Percentiles rank a stretch among this genome's conserved stretches.
Conservation (phyloP, 1,140 invertebrate species). For the Calycopis cecrops region DNA sequence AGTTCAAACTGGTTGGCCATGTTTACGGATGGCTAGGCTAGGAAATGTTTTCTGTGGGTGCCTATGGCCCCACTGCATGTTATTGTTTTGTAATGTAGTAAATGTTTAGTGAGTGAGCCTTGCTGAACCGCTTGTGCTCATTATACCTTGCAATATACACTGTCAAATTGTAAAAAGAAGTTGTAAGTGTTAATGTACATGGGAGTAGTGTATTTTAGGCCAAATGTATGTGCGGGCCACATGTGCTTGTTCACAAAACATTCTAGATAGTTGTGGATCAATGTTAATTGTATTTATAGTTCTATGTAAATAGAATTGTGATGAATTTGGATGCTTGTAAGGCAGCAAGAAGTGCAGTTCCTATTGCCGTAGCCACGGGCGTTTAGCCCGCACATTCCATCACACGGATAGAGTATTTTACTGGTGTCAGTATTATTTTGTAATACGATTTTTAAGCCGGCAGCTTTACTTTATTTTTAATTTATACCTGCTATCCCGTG, state of each 20-base stretch:
- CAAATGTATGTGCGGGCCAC: conserved; percentile 27
- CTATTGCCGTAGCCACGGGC: conserved; percentile 46
- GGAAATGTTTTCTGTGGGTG: conserved; percentile 29
- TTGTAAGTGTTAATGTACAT: conserved; percentile 14
- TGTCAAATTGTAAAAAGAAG: neutral
- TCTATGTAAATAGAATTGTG: conserved; percentile 54
- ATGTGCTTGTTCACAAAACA: conserved; percentile 24
- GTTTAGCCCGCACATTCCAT: conserved; percentile 61
- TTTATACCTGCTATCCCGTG: conserved; percentile 70
- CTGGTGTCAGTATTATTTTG: conserved; percentile 74
- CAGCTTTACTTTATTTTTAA: conserved; percentile 74
- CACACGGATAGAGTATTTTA: conserved; percentile 62
- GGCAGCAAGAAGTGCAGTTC: conserved; percentile 55
- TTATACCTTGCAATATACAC: conserved; percentile 8
- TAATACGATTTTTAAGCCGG: conserved; percentile 69
- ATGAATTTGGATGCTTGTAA: conserved; percentile 50
- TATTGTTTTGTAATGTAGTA: conserved; percentile 63
- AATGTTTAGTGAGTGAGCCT: conserved; percentile 39
- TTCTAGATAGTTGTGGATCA: conserved; percentile 49
- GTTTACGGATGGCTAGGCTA: conserved; percentile 26
- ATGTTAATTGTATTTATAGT: conserved; percentile 67
- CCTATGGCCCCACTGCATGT: conserved; percentile 47
- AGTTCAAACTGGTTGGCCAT: conserved; percentile 21
- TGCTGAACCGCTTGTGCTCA: neutral
- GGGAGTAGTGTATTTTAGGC: conserved; percentile 23